Base-by-base conservation (phyloP, 1,140 invertebrate species). In the Drosophila bipectinata region DNA sequence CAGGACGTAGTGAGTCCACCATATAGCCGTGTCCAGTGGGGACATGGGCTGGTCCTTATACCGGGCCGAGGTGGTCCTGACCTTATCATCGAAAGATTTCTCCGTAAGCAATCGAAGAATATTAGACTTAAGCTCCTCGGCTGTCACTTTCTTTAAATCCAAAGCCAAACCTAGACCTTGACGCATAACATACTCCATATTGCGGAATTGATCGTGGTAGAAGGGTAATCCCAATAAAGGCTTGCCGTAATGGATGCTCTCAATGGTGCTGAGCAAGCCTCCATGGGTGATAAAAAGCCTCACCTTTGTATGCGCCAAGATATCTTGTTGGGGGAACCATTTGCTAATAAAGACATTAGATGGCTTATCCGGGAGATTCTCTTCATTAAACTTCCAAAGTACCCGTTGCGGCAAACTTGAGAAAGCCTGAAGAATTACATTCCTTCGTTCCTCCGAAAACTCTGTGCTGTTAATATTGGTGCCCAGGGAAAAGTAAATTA, bases 311-410 rank as follows among this genome's bases (percentile, higher is more conserved):
- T 92, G 89, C 26, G 92, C 92, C 41, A 94, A 56, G 1, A 94
- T 52, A 49, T 93, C 92, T 21, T 92, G 92, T 73, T 94, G 93
- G 0, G 93, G 93, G 9, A 94, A 51, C 92, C 92, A 92, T 0
- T 48, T 93, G 1, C 93, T 94, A 0, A 95, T 90, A 77, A 94
- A 94, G 0, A 97, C 94, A 90, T 96, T 96, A 0, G 93, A 77
- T 69, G 79, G 68, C 37, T 87, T 88, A 14, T 83, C 87, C 2
- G 80, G 63, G 26, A 92, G n/a, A 3, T 51, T 52, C 12, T 85
- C 79, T 5, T 48, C 57, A 4, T 94, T 93, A 56, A 90, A 92
- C 77, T 94, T 94, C 92, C 93, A 94, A 4, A 94, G 54, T 0
- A 94, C 90, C n/a, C 88, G 82, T 51, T 93, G 90, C 3, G 81